These are phyloP conservation scores for Ibycter americanus DNA, from an alignment of 2,797 vertebrate genomes.

Conservation along the genomic window DNA sequence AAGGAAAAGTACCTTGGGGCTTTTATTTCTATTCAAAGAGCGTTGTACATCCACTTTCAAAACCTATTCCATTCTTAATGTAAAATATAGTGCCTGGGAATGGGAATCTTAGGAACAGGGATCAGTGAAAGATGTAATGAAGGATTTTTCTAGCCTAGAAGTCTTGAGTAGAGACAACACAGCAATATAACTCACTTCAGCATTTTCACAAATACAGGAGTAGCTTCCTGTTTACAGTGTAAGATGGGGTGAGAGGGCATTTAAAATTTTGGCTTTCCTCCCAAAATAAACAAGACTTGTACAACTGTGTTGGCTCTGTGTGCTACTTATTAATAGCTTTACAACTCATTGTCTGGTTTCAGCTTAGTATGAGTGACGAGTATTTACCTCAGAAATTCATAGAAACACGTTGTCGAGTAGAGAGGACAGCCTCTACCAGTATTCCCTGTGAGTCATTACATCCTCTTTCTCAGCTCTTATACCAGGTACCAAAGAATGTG, in stretches of 20 bases:
- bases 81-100: not conserved
- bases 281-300: not conserved
- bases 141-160: not conserved
- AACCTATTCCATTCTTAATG: not conserved
- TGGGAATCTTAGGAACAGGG: not conserved
- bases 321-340: not conserved
- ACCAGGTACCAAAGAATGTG: not conserved
- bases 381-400: not conserved
- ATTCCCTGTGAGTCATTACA: not conserved
- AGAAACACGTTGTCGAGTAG: not conserved
- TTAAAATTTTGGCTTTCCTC: not conserved
- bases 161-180: not conserved
- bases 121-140: not conserved
- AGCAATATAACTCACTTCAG: not conserved
- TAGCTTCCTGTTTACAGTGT: not conserved
- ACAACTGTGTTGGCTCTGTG: not conserved
- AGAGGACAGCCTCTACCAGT: not conserved
- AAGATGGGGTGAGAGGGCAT: not conserved
- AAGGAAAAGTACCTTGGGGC: not conserved
- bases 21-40: not conserved
- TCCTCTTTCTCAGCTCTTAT: not conserved
- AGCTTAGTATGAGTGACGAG: not conserved
- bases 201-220: not conserved
- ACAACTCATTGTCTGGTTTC: not conserved
- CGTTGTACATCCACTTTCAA: not conserved